phyloP scores from a whole-genome alignment of 2,888 invertebrate species.

The Atrina japonica region DNA sequence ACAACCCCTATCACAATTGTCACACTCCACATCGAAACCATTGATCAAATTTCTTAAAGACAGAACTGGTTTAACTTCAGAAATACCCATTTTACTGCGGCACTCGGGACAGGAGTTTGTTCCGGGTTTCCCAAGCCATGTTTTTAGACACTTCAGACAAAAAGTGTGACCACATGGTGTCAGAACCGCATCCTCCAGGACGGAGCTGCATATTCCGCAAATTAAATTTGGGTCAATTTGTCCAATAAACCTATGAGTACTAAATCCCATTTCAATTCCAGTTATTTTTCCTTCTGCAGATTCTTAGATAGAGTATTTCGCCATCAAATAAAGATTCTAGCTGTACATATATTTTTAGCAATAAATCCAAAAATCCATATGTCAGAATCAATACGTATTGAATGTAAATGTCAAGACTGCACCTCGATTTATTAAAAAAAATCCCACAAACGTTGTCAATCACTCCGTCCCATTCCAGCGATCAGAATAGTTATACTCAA shows the following conservation, averaged over 20 bases:
- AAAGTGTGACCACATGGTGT: conserved; percentile 79
- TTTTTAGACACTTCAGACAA: conserved; percentile 71
- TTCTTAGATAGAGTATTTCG: too few species aligned
- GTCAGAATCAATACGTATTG: too few species aligned
- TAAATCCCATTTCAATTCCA: conserved; percentile 77
- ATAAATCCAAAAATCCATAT: too few species aligned
- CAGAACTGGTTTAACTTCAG: conserved; percentile 69
- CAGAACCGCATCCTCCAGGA: conserved; percentile 75
- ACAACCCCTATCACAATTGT: conserved; percentile 68
- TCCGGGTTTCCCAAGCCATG: conserved; percentile 72
- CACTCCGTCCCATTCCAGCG: too few species aligned
- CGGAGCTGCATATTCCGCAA: conserved; percentile 76
- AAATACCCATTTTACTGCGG: conserved; percentile 52
- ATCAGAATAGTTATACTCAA: too few species aligned
- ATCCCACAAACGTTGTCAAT: too few species aligned
- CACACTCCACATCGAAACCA: conserved; percentile 71
- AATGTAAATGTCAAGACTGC: too few species aligned
- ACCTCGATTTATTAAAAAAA: too few species aligned
- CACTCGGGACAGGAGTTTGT: conserved; percentile 76
- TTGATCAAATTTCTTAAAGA: conserved; percentile 75
- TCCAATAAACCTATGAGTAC: conserved; percentile 66
- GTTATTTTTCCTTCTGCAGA: too few species aligned
- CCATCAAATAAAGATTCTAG: too few species aligned
- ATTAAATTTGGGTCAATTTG: conserved; percentile 76
- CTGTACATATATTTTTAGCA: too few species aligned